These are phyloP conservation scores for Rapana venosa DNA, from an alignment of 2,888 invertebrate genomes.

Conservation along the genomic window DNA sequence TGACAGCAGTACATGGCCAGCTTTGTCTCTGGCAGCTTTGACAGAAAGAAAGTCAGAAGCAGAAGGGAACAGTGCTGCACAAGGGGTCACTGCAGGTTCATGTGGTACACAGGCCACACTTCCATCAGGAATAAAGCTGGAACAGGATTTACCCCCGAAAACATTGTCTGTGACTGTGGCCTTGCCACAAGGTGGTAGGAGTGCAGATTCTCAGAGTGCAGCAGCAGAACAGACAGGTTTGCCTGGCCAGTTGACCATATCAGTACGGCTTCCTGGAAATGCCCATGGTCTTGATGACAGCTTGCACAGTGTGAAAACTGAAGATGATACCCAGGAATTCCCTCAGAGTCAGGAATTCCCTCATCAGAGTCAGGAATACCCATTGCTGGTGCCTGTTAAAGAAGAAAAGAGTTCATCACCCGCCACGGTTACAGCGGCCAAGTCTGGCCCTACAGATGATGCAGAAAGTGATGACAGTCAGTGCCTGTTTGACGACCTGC, in stretches of 20 bases:
- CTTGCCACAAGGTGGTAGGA: not conserved
- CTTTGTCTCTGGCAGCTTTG: not conserved
- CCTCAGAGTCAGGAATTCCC: slow-evolving; percentile 2
- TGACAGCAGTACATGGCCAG: not conserved
- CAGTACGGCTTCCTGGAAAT: not conserved
- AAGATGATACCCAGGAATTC: not conserved
- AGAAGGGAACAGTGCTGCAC: not conserved
- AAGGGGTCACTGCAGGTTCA: not conserved
- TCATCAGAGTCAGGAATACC: slow-evolving; percentile 1
- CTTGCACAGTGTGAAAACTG: not conserved
- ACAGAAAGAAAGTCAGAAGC: not conserved
- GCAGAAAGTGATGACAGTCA: slow-evolving; percentile 19
- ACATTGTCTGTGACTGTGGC: slow-evolving; percentile 1
- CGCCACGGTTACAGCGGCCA: not conserved
- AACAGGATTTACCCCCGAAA: not conserved
- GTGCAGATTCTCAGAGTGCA: not conserved
- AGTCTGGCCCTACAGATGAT: not conserved
- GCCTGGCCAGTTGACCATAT: not conserved
- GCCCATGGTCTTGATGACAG: not conserved
- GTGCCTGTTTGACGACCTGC: slow-evolving; percentile 27
- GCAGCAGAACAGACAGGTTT: not conserved
- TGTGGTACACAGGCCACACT: not conserved
- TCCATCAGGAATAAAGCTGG: not conserved
- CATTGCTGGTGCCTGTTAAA: not conserved
- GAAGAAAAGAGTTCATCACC: not conserved